Percentiles rank a stretch among this genome's conserved stretches.
phyloP scores from a whole-genome alignment of 2,113 vertebrate species.

The Corydoras maculifer region DNA sequence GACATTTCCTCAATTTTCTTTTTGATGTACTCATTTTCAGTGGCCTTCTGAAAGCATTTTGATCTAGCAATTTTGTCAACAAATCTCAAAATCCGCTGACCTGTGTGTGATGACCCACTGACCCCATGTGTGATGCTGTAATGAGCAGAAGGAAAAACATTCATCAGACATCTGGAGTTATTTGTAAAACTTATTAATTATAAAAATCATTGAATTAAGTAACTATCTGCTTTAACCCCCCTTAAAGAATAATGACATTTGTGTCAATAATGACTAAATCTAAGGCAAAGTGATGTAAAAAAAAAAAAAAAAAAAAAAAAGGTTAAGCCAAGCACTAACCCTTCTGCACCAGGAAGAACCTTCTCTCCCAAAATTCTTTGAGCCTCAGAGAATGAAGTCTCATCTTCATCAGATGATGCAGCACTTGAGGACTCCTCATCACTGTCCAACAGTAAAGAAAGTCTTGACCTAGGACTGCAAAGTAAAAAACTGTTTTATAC shows the following conservation, averaged over 20 bases:
- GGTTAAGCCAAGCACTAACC: slow-evolving; percentile 54
- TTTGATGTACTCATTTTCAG: slow-evolving; percentile 82
- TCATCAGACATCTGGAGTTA: slow-evolving; percentile 9
- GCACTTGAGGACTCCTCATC: slow-evolving; percentile 83
- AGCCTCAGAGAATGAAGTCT: slow-evolving; percentile 56
- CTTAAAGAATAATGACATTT: not conserved
- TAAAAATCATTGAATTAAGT: not conserved
- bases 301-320: not conserved
- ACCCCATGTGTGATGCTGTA: slow-evolving; percentile 43
- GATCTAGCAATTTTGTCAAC: slow-evolving; percentile 86
- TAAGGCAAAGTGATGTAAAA: not conserved
- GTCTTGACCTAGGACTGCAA: slow-evolving; percentile 50
- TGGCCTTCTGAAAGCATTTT: slow-evolving; percentile 83
- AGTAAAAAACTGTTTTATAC: not conserved
- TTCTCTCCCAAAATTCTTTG: slow-evolving; percentile 60
- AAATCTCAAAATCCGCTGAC: slow-evolving; percentile 77
- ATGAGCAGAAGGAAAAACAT: slow-evolving; percentile 39
- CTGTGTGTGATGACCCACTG: slow-evolving; percentile 57
- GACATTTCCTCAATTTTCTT: slow-evolving; percentile 88
- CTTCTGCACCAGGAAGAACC: slow-evolving; percentile 50
- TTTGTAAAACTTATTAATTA: not conserved
- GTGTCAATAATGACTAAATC: not conserved
- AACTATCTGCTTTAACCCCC: not conserved
- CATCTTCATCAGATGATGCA: slow-evolving; percentile 80
- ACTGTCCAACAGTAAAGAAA: slow-evolving; percentile 74